A percentile compares a stretch with the other conserved stretches of the same genome.
phyloP scores from a whole-genome alignment of 2,797 vertebrate genomes.

The Cottoperca gobio region DNA sequence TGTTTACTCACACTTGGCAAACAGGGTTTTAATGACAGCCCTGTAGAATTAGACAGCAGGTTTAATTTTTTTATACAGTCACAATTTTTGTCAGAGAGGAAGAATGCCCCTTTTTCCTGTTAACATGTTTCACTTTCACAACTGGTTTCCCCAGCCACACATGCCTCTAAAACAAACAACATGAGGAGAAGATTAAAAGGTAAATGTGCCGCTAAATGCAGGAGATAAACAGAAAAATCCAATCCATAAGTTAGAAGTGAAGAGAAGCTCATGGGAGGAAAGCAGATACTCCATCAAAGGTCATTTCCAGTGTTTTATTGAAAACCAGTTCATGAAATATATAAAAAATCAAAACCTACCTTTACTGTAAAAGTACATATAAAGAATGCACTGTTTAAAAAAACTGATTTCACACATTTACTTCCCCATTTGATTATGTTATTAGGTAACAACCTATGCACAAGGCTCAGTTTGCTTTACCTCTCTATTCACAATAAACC shows the following conservation, averaged over 20 bases:
- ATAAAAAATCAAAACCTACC: slow-evolving; percentile 1
- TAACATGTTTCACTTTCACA: background rate
- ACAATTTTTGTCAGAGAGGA: background rate
- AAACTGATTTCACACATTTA: background rate
- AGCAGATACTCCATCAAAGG: background rate
- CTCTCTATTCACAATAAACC: background rate
- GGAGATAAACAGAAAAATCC: slow-evolving; percentile 3
- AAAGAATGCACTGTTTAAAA: background rate
- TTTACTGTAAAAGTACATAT: background rate
- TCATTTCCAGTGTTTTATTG: slow-evolving; percentile 19
- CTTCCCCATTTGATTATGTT: background rate
- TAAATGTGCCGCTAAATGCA: slow-evolving; percentile 10
- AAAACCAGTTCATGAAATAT: background rate
- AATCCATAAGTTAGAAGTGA: slow-evolving; percentile 13
- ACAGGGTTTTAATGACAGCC: slow-evolving; percentile 20
- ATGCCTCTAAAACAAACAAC: slow-evolving; percentile 8
- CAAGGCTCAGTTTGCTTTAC: slow-evolving; percentile 4
- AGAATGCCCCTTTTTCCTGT: background rate
- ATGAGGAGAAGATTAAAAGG: slow-evolving; percentile 16
- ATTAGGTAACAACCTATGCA: background rate
- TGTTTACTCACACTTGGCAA: slow-evolving; percentile 23
- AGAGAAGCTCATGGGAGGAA: slow-evolving; percentile 13
- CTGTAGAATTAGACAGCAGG: slow-evolving; percentile 6
- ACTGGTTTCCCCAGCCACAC: background rate
- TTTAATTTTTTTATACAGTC: slow-evolving; percentile 4